Base-by-base conservation (phyloP, 2,113 vertebrate species). In the Eupsittula cactorum region DNA sequence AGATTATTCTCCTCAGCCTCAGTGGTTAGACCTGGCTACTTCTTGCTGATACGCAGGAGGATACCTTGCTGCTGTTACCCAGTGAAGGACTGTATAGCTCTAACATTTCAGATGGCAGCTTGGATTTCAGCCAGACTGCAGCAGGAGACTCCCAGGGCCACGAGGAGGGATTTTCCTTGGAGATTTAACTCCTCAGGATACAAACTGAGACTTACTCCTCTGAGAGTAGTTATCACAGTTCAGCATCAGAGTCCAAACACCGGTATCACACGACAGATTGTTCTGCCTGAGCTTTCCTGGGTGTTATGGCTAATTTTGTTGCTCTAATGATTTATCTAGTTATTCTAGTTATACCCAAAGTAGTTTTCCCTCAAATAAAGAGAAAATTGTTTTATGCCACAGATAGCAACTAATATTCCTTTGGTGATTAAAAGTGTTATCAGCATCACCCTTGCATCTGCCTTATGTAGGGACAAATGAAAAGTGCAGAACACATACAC, bases 181-280 rank as follows among this genome's bases (percentile, higher is more conserved):
- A 60, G 28, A 47, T 82, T 82, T 79, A 52, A 47, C 39, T 71
- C 35, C 57, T 85, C 57, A 33, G 42, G 39, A 11, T 71, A 13
- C 73, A 55, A 13, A n/a, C 7, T 35, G 24, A 23, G 14, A 68
- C 23, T 86, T 92, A 21, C 74, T 60, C 41, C 35, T 65, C 44
- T 50, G 33, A 59, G 14, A 73, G 8, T 1, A 87, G 44, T 16
- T 88, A 53, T 12, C 49, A 57, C 11, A 67, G 18, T 10, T 70
- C 74, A 64, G n/a, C 29, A 11, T 23, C 35, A 0, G 4, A 64
- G 14, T 27, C n/a, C 12, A 55, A 86, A 47, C 20, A 7, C 7
- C 10, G 29, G 10, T 47, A 7, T 35, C 13, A 8, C 0, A 21
- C 2, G 28, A 49, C 8, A 8, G 2, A 18, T 46, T 37, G 39